These are phyloP conservation scores for Poecilobothrus nobilitatus DNA, from an alignment of 2,888 invertebrate species.

Conservation along the genomic window DNA sequence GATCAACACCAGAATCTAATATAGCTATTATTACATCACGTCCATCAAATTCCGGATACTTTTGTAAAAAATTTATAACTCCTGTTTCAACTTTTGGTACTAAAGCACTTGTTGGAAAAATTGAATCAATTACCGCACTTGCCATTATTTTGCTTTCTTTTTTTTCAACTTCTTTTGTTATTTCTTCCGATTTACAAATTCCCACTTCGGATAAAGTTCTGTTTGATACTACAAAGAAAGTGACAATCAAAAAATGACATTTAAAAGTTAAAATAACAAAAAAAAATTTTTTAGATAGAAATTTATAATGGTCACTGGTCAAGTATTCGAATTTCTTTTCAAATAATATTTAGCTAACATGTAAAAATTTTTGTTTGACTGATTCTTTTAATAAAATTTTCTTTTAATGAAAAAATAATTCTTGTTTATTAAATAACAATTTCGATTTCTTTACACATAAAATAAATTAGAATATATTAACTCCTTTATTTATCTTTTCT, in stretches of 20 bases:
- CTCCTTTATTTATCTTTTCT: too few relatives aligned
- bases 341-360: too few relatives aligned
- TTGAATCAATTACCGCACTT: constrained; percentile 44
- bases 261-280: too few relatives aligned
- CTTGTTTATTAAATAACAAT: too few relatives aligned
- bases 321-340: too few relatives aligned
- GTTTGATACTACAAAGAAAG: not conserved
- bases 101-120: constrained; percentile 77
- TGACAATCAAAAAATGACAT: constrained; percentile 5
- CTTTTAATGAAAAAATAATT: too few relatives aligned
- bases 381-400: too few relatives aligned
- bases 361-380: too few relatives aligned
- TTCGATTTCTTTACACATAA: too few relatives aligned
- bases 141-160: constrained; percentile 27
- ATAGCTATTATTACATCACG: constrained; percentile 86
- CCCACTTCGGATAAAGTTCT: not conserved
- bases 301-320: too few relatives aligned
- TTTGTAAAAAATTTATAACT: constrained; percentile 74
- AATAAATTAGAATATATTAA: too few relatives aligned
- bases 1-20: constrained; percentile 97
- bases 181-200: not conserved
- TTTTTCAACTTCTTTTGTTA: constrained; percentile 12
- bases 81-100: constrained; percentile 94
- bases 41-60: constrained; percentile 87
- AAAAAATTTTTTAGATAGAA: too few relatives aligned